Evolutionary conservation across 2,888 invertebrate genomes (phyloP).

Genomic region (Periphyllus acericola): DNA sequence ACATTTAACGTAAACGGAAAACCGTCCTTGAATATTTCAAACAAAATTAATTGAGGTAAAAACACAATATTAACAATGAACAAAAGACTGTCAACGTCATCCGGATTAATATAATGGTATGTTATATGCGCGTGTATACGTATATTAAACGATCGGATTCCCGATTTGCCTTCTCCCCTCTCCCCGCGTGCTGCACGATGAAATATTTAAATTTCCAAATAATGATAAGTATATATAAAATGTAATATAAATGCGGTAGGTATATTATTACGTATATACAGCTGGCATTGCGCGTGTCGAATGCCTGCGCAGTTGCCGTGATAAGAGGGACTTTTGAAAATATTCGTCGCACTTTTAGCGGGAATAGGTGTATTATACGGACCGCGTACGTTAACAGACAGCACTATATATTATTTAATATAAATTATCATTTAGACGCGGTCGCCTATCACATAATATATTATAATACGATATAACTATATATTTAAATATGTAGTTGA

Average conservation of each 20-base stretch:
- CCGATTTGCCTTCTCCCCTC: too few species aligned
- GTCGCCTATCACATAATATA: too few species aligned
- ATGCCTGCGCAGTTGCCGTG: neutral
- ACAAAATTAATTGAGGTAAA: slow-evolving; percentile 54
- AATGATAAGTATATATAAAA: neutral
- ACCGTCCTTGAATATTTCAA: slow-evolving; percentile 38
- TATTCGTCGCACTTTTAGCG: neutral
- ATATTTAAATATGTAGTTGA: too few species aligned
- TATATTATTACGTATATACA: neutral
- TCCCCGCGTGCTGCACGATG: neutral
- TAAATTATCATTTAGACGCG: too few species aligned
- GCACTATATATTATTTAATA: too few species aligned
- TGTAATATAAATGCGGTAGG: neutral
- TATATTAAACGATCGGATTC: slow-evolving; percentile 21
- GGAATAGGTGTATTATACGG: too few species aligned
- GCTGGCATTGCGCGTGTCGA: neutral
- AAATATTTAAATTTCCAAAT: slow-evolving; percentile 11
- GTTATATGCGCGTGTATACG: neutral
- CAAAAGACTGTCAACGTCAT: slow-evolving; percentile 44
- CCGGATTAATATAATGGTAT: slow-evolving; percentile 19
- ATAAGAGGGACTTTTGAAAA: neutral
- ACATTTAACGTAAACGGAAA: slow-evolving; percentile 20
- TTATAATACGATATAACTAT: too few species aligned
- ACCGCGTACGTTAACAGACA: too few species aligned
- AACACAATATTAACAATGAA: slow-evolving; percentile 48